Conservation (phyloP, 2,113 vertebrate genomes). For the Raja brachyura region DNA sequence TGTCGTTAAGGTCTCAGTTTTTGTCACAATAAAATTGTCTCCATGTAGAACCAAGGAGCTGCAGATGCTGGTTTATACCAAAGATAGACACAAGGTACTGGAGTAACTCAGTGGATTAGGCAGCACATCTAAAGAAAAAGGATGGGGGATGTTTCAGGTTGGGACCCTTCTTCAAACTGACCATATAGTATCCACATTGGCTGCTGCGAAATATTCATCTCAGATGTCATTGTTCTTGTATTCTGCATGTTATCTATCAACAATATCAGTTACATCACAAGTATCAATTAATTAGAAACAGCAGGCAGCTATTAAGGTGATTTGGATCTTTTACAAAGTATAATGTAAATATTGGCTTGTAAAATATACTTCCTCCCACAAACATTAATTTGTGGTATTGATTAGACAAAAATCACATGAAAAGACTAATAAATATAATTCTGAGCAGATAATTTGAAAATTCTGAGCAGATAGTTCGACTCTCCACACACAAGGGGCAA, state of each 20-base stretch:
- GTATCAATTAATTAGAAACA: neutral
- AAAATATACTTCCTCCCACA: neutral
- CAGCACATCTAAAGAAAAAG: no score
- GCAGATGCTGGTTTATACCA: no score
- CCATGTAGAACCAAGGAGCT: neutral
- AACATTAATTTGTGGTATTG: neutral
- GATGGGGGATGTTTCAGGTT: no score
- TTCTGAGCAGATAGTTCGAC: no score
- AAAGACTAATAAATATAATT: slow-evolving; percentile 10
- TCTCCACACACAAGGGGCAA: no score
- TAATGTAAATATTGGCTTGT: neutral
- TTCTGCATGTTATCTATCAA: neutral
- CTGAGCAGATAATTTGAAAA: neutral
- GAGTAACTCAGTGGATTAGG: no score
- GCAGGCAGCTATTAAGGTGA: neutral
- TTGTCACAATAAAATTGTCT: neutral
- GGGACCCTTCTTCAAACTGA: no score
- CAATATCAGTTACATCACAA: neutral
- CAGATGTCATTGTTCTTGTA: neutral
- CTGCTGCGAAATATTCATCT: neutral
- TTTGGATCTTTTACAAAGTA: neutral
- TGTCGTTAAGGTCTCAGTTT: no score
- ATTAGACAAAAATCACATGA: neutral
- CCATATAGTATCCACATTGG: neutral
- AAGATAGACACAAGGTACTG: no score